Conservation (phyloP, 2,113 vertebrate species). For the Dolichotis patagonum region DNA sequence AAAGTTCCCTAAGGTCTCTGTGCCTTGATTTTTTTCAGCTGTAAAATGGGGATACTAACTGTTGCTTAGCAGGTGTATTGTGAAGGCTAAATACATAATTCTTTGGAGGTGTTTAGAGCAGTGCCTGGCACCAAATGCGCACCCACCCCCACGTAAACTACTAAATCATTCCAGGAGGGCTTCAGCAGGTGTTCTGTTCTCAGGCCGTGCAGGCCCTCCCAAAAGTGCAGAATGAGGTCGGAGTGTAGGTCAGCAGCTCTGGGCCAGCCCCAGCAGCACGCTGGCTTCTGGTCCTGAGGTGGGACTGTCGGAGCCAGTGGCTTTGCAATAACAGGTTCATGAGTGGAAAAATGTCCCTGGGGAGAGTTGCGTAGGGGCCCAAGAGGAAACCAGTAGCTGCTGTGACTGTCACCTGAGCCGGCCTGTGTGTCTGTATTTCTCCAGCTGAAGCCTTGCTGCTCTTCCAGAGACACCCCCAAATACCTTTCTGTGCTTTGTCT, state of each 20-base stretch:
- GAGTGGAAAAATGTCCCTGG: not conserved
- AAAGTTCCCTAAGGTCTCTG: not conserved
- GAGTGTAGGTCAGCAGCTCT: not conserved
- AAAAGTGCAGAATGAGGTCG: not conserved
- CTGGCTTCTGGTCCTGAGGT: not conserved
- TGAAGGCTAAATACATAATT: not conserved
- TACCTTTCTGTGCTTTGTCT: not conserved
- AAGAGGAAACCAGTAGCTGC: not conserved
- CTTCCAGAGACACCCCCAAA: not conserved
- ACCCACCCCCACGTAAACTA: not conserved
- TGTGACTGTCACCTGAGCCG: not conserved
- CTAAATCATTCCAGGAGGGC: not conserved
- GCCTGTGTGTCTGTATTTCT: not conserved
- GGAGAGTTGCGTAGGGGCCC: not conserved
- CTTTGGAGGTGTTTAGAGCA: not conserved
- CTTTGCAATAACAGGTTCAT: not conserved
- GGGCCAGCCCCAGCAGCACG: not conserved
- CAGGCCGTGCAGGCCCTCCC: not conserved
- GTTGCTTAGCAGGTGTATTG: not conserved
- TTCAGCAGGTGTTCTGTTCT: not conserved
- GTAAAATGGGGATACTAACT: not conserved
- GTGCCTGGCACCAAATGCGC: not conserved
- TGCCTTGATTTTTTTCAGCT: slow-evolving; percentile 47
- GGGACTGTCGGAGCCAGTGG: not conserved
- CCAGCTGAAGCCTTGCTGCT: accelerated